Percentiles rank a stretch among this genome's conserved stretches.
These are phyloP conservation scores for Heliconius congener DNA, from an alignment of 1,140 invertebrate genomes.

Conservation along the genomic window DNA sequence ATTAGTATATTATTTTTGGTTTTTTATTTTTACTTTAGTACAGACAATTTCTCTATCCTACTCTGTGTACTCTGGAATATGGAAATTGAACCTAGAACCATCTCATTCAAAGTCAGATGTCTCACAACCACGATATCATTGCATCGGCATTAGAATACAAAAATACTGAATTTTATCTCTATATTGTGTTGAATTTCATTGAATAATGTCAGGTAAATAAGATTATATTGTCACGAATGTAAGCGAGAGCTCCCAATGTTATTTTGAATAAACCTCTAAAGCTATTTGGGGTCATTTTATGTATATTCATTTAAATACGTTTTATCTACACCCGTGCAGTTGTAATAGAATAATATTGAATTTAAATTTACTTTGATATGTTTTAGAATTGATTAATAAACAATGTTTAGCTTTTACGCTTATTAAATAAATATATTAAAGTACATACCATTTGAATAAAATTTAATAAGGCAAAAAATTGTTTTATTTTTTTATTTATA, in stretches of 20 bases:
- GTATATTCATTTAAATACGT: neutral
- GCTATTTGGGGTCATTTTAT: neutral
- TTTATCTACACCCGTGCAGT: neutral
- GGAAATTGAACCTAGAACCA: no score
- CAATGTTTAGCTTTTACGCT: neutral
- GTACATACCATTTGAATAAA: no score
- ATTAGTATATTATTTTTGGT: no score
- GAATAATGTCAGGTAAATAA: neutral
- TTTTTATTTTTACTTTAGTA: no score
- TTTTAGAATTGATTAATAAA: neutral
- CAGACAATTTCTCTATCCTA: no score
- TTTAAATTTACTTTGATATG: neutral
- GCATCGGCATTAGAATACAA: no score
- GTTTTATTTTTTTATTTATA: no score
- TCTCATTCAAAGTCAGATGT: no score
- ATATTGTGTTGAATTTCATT: neutral
- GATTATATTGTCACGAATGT: slow-evolving; percentile 1
- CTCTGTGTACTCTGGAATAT: no score
- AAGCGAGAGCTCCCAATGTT: slow-evolving; percentile 1
- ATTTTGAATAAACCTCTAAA: neutral
- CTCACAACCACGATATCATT: no score
- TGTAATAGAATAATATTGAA: slow-evolving; percentile 4
- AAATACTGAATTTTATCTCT: neutral
- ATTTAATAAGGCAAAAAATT: no score
- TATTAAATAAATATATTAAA: no score